These are phyloP conservation scores for Xenops minutus DNA, from an alignment of 2,797 vertebrate genomes.

Conservation along the genomic window DNA sequence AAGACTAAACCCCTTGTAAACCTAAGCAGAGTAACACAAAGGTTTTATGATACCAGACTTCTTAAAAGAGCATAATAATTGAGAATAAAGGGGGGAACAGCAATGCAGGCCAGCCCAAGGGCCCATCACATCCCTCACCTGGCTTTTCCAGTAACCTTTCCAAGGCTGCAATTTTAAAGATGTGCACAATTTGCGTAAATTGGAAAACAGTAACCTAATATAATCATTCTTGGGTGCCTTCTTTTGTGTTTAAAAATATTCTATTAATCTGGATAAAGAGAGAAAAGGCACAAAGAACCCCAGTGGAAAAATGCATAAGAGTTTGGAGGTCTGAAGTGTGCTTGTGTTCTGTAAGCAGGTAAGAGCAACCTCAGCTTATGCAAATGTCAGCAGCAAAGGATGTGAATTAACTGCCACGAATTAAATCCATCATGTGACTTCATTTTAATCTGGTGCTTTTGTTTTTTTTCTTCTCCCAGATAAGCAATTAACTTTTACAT, in stretches of 20 bases:
- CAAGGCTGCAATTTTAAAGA: not conserved
- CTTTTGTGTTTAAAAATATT: not conserved
- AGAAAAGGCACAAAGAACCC: not conserved
- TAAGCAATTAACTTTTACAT: constrained; percentile 8
- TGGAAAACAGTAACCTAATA: not conserved
- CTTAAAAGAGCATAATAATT: not conserved
- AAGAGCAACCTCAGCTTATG: not conserved
- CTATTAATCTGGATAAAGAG: not conserved
- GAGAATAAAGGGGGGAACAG: not conserved
- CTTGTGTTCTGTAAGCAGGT: not conserved
- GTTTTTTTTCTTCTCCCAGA: not conserved
- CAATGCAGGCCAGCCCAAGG: not conserved
- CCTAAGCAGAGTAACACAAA: not conserved
- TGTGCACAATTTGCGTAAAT: not conserved
- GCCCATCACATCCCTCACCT: not conserved
- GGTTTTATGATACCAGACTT: not conserved
- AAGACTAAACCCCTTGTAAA: not conserved
- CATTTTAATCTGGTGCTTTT: not conserved
- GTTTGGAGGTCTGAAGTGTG: not conserved
- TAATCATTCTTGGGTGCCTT: not conserved
- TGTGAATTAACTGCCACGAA: not conserved
- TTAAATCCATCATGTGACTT: not conserved
- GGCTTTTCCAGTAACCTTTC: not conserved
- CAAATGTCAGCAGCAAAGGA: not conserved
- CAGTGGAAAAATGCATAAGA: not conserved